These are phyloP conservation scores for Pammene fasciana DNA, from an alignment of 2,888 invertebrate species.

Conservation along the genomic window DNA sequence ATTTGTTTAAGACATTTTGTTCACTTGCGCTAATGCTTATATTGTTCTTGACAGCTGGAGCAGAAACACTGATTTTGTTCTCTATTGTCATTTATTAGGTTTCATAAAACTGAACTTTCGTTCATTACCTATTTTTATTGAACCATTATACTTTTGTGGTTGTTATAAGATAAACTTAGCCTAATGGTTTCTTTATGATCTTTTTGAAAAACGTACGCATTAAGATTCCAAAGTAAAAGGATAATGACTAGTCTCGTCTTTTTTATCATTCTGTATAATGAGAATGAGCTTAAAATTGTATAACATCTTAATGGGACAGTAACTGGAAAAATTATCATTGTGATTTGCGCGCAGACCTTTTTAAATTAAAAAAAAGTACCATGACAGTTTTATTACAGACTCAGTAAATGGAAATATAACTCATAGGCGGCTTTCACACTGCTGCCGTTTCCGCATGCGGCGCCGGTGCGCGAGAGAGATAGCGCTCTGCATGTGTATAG, in stretches of 20 bases:
- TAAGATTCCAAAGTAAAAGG: no score
- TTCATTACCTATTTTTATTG: background rate
- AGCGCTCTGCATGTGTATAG: no score
- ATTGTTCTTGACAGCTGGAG: background rate
- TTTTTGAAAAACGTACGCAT: no score
- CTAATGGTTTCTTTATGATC: no score
- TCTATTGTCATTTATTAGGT: background rate
- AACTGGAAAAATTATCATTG: constrained; percentile 3
- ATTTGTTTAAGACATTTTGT: no score
- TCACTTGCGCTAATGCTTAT: background rate
- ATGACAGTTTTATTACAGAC: constrained; percentile 14
- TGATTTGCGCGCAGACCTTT: constrained; percentile 5
- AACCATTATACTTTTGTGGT: no score
- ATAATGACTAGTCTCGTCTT: no score
- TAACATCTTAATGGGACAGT: background rate
- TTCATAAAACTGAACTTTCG: background rate
- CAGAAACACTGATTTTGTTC: background rate
- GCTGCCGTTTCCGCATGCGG: no score
- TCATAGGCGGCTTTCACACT: no score
- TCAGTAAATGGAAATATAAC: background rate
- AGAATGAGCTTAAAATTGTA: background rate
- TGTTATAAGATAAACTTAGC: no score
- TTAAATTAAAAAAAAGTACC: constrained; percentile 7
- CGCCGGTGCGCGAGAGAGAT: no score
- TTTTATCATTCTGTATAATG: background rate